Evolutionary conservation across 2,797 vertebrate genomes (phyloP).

Genomic region (Phaenicophaeus curvirostris): DNA sequence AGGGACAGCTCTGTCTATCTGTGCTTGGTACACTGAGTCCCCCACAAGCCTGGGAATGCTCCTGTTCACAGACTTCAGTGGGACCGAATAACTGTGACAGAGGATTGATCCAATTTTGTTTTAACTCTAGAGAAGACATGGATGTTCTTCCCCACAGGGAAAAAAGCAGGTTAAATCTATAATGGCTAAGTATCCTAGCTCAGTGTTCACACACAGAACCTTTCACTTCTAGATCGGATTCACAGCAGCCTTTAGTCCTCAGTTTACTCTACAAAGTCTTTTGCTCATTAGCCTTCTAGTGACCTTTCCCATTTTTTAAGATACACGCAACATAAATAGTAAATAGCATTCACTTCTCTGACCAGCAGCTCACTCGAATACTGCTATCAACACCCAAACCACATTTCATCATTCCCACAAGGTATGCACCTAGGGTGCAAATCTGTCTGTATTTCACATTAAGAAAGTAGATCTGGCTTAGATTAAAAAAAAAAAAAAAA

Average conservation of each 20-base stretch:
- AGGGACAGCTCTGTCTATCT: neutral
- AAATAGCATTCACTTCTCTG: slow-evolving; percentile 60
- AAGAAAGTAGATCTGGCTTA: slow-evolving; percentile 32
- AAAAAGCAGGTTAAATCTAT: neutral
- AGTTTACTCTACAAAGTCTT: neutral
- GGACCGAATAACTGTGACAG: neutral
- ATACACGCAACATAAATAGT: slow-evolving; percentile 70
- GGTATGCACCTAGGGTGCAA: slow-evolving; percentile 11
- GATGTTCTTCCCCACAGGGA: neutral
- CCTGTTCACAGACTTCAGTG: neutral
- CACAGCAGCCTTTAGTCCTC: neutral
- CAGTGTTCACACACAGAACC: neutral
- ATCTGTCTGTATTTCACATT: slow-evolving; percentile 52
- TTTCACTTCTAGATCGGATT: neutral
- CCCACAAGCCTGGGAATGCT: neutral
- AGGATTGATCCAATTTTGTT: neutral
- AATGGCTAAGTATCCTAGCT: neutral
- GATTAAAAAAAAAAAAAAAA: neutral
- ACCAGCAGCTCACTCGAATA: slow-evolving; percentile 63
- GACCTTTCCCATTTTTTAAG: slow-evolving; percentile 23
- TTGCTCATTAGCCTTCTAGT: neutral
- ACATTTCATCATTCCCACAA: slow-evolving; percentile 7
- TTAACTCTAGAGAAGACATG: neutral
- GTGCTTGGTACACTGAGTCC: neutral
- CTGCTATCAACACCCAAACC: slow-evolving; percentile 50